Percentiles rank a stretch among this genome's conserved stretches.
Evolutionary conservation across 1,140 invertebrate species (phyloP).

Genomic region (Colletes latitarsis): DNA sequence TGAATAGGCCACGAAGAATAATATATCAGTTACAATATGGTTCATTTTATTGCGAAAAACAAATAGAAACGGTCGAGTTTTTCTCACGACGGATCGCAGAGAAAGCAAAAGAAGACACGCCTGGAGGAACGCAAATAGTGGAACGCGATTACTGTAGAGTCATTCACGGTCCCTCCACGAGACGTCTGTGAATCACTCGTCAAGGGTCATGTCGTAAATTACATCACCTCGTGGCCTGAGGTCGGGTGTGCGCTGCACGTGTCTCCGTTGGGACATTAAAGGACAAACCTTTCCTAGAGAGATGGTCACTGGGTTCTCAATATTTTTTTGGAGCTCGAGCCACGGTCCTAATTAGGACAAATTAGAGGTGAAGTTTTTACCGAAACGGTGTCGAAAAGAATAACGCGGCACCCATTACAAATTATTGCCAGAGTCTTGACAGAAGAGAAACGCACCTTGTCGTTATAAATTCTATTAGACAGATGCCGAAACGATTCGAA

Average conservation of each 20-base stretch:
- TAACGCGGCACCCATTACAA: no score
- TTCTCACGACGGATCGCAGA: conserved; percentile 8
- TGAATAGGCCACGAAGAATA: neutral
- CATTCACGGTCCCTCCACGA: conserved; percentile 21
- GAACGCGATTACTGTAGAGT: conserved; percentile 27
- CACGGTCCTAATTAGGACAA: neutral
- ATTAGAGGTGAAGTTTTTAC: neutral
- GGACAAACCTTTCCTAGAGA: neutral
- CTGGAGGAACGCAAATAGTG: conserved; percentile 8
- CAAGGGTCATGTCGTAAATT: conserved; percentile 45
- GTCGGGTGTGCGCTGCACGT: neutral
- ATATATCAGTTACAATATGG: no score
- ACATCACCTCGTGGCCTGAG: conserved; percentile 8
- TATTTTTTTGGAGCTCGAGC: neutral
- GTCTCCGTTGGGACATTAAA: neutral
- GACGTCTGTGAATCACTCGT: conserved; percentile 48
- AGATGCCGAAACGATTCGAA: no score
- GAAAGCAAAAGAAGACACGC: neutral
- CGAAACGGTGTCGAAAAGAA: no score
- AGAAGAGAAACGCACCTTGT: neutral
- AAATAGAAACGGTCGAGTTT: conserved; percentile 24
- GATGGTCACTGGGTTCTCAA: neutral
- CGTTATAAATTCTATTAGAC: no score
- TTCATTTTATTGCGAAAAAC: neutral
- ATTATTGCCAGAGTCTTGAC: neutral